Evolutionary conservation across 2,888 invertebrate genomes (phyloP), one percentile per base, ranked within the genome.

Genomic region (Agriopis aurantiaria): DNA sequence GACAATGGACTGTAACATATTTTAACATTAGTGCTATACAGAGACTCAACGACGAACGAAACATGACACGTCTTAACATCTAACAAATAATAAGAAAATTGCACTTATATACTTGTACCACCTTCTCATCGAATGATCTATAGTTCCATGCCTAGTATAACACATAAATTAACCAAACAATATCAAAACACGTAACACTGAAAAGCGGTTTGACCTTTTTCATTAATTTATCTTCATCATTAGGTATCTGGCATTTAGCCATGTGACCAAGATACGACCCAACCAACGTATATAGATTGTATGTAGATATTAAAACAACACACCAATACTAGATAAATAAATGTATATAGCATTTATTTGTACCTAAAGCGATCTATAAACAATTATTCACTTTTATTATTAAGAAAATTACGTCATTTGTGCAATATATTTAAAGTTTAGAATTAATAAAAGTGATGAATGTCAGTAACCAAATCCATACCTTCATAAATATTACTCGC

Each of bases 171-270:
- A 49, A 61, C 46, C 12, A 57, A 40, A 53, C 41, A 57, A 6
- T 59, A 60, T 23, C 48, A 48, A 7, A 10, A 62, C 61, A 51
- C 46, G 51, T 57, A 46, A 48, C 12, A 57, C 60, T 43, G 56
- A 58, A 68, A 69, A 56, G 45, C 55, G 53, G 64, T 69, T 60
- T 60, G 65, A 69, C 65, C 69, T 69, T 69, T 12, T 43, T 49
- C n/a, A 61, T 57, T 55, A 2, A 64, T 68, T 69, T 60, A 68
- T 58, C 52, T 55, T 9, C 53, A 45, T 52, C 48, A 55, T 55
- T 57, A 62, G 43, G 23, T 48, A 57, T 57, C 43, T 62, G 62
- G 62, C 62, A 53, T 33, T 57, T 52, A 40, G 60, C 55, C 65
- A 52, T n/a, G 33, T 14, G 63, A 33, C 55, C 48, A 55, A 41